Conservation (phyloP, 2,797 vertebrate genomes). For the Sebastes umbrosus region DNA sequence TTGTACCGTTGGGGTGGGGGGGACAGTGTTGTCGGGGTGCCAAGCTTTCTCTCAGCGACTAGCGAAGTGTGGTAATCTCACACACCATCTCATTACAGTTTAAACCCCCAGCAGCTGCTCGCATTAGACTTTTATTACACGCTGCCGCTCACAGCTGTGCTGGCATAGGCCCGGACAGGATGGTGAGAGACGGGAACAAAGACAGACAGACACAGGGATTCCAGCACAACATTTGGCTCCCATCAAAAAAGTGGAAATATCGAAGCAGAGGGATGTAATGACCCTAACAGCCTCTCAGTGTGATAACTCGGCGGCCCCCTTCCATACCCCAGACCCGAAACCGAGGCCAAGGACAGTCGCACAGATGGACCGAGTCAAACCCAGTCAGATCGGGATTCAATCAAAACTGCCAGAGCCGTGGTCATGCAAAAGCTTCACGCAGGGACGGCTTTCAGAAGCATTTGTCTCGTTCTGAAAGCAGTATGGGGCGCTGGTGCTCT, state of each 20-base stretch:
- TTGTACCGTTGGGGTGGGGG: constrained; percentile 71
- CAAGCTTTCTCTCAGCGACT: constrained; percentile 79
- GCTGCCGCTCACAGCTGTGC: constrained; percentile 83
- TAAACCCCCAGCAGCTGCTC: constrained; percentile 85
- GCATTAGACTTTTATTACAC: constrained; percentile 87
- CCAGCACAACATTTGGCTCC: constrained; percentile 79
- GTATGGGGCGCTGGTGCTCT: constrained; percentile 45
- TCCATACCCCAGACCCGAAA: constrained; percentile 52
- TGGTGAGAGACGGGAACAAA: constrained; percentile 79
- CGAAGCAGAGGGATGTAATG: constrained; percentile 75
- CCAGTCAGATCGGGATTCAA: constrained; percentile 73
- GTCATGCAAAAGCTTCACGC: constrained; percentile 65
- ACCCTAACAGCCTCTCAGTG: constrained; percentile 78
- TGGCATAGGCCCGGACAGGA: constrained; percentile 79
- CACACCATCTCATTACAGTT: constrained; percentile 86
- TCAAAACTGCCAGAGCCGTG: constrained; percentile 68
- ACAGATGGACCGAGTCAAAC: constrained; percentile 78
- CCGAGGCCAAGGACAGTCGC: constrained; percentile 77
- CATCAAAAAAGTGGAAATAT: constrained; percentile 78
- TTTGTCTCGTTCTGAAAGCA: constrained; percentile 65
- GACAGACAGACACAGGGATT: constrained; percentile 78
- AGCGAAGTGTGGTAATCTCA: constrained; percentile 84
- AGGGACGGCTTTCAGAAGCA: constrained; percentile 70
- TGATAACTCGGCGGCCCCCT: constrained; percentile 64
- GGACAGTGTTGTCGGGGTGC: constrained; percentile 70